A percentile compares a stretch with the other conserved stretches of the same genome.
These are phyloP conservation scores for Vipera ursinii DNA, from an alignment of 2,797 vertebrate genomes.

Conservation along the genomic window DNA sequence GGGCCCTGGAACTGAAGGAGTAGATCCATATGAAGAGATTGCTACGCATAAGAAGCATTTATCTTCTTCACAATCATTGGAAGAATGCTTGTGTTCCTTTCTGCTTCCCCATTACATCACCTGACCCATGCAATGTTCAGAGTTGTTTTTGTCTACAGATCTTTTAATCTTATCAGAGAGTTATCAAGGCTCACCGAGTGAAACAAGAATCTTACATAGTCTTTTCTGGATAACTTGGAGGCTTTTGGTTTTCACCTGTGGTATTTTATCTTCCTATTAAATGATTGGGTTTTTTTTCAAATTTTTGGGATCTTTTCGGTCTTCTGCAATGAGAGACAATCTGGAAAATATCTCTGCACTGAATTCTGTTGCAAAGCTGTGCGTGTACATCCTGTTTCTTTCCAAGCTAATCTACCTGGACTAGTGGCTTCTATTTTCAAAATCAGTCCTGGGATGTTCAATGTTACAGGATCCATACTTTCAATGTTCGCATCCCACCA, in stretches of 20 bases:
- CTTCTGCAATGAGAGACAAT: neutral
- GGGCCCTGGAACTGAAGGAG: neutral
- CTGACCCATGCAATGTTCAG: neutral
- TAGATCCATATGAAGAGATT: neutral
- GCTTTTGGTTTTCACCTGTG: neutral
- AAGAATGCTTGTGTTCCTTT: neutral
- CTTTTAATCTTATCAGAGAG: neutral
- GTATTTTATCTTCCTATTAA: neutral
- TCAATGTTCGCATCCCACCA: neutral
- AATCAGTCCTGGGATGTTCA: neutral
- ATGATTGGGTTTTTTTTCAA: neutral
- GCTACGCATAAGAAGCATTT: neutral
- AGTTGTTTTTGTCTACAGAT: neutral
- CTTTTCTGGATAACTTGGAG: neutral
- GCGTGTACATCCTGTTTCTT: neutral
- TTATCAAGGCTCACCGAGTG: neutral
- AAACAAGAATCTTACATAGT: neutral
- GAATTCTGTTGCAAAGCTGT: neutral
- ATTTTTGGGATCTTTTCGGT: neutral
- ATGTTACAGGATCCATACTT: neutral
- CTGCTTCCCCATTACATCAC: neutral
- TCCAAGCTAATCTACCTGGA: neutral
- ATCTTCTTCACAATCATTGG: neutral
- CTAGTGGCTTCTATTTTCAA: neutral
- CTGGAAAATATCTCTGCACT: neutral